A percentile compares a stretch with the other conserved stretches of the same genome.
phyloP scores from a whole-genome alignment of 2,113 vertebrate genomes.

The Neogale vison region DNA sequence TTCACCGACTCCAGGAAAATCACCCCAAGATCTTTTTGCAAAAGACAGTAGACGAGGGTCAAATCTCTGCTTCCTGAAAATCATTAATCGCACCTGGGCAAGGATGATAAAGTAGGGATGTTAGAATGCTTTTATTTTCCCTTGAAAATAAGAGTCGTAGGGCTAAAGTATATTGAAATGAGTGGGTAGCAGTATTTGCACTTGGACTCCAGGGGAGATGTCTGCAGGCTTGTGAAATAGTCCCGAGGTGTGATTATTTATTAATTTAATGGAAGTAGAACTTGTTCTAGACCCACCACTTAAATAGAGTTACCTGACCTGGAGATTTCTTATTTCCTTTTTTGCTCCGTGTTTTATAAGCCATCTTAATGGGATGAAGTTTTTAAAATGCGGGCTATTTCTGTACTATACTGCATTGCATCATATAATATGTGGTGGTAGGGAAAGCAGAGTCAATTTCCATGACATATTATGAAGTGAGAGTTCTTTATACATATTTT shows the following conservation, averaged over 20 bases:
- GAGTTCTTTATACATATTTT: constrained; percentile 73
- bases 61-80: background rate
- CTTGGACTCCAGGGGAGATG: background rate
- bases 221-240: background rate
- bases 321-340: background rate
- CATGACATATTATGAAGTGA: constrained; percentile 67
- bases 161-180: background rate
- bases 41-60: background rate
- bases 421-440: constrained; percentile 10
- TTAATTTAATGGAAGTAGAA: background rate
- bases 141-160: background rate
- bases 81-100: background rate
- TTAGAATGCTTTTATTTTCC: constrained; percentile 15
- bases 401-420: constrained; percentile 49
- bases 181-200: background rate
- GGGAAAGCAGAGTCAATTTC: constrained; percentile 65
- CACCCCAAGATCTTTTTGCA: background rate
- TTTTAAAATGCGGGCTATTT: constrained; percentile 46
- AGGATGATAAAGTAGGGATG: background rate
- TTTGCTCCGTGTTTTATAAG: constrained; percentile 40
- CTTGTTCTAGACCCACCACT: background rate
- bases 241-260: background rate
- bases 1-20: background rate
- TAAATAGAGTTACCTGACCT: background rate
- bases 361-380: constrained; percentile 32